Evolutionary conservation across 1,140 invertebrate genomes (phyloP).

Genomic region (Sycophaga agraensis): DNA sequence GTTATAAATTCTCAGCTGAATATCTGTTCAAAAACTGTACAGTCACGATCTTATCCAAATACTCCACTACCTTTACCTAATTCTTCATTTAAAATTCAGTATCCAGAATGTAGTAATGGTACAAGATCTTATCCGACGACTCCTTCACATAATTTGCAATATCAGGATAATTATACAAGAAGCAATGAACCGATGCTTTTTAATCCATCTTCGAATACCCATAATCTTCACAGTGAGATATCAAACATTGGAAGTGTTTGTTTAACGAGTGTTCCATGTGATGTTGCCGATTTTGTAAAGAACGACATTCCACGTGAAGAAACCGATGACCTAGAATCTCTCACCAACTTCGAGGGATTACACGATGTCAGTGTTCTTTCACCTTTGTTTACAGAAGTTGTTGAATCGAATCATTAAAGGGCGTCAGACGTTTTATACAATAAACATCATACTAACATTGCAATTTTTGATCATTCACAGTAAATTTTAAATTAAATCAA

Average conservation of each 20-base stretch:
- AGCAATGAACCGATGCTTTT: conserved; percentile 53
- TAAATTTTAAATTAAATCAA: no score
- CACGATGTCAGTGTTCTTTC: conserved; percentile 53
- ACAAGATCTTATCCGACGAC: conserved; percentile 55
- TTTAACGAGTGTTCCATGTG: conserved; percentile 38
- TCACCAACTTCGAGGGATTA: conserved; percentile 54
- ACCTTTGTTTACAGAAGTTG: conserved; percentile 54
- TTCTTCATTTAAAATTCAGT: conserved; percentile 22
- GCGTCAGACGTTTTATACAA: no score
- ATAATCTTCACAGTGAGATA: conserved; percentile 41
- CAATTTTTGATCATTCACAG: no score
- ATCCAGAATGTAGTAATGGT: conserved; percentile 46
- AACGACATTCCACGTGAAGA: conserved; percentile 43
- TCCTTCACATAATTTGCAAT: conserved; percentile 44
- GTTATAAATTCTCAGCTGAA: neutral
- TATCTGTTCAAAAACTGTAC: conserved; percentile 40
- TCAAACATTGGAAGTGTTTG: conserved; percentile 10
- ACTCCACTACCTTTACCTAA: conserved; percentile 49
- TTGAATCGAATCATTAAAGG: conserved; percentile 50
- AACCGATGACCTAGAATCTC: conserved; percentile 45
- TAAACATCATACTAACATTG: no score
- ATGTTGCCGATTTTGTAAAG: conserved; percentile 51
- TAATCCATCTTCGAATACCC: conserved; percentile 51
- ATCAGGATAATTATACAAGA: conserved; percentile 42
- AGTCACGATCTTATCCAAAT: conserved; percentile 55